Conservation (phyloP, 2,113 vertebrate species). For the Pelecanus crispus region DNA sequence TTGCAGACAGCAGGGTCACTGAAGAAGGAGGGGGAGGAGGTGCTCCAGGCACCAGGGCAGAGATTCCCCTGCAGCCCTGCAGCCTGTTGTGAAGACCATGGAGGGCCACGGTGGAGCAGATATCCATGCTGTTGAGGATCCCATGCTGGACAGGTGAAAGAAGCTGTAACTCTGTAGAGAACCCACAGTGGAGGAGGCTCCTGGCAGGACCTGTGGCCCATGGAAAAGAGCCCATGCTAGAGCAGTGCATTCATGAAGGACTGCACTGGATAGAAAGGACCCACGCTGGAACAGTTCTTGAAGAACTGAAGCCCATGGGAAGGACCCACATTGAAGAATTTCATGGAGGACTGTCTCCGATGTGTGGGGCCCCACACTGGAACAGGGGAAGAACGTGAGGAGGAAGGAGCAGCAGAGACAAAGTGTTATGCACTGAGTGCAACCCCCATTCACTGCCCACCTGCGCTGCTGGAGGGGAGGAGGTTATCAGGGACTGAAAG, state of each 20-base stretch:
- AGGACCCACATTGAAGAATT: not conserved
- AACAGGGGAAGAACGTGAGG: not conserved
- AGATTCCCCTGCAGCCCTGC: too few relatives aligned
- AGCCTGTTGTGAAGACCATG: accelerated
- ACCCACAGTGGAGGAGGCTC: accelerated
- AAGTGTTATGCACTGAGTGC: not conserved
- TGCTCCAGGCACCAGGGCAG: accelerated
- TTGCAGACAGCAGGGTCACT: not conserved
- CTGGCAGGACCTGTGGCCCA: too few relatives aligned
- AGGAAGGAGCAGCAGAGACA: not conserved
- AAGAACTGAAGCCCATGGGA: not conserved
- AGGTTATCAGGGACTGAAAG: too few relatives aligned
- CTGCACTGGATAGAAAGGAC: not conserved
- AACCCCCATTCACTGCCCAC: accelerated
- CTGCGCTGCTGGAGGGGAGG: accelerated
- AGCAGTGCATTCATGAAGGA: accelerated
- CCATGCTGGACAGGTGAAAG: not conserved
- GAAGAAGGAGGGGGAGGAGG: not conserved
- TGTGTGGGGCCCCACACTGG: too few relatives aligned
- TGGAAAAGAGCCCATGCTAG: not conserved
- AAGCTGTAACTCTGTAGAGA: not conserved
- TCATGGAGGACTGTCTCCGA: too few relatives aligned
- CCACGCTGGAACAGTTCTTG: accelerated
- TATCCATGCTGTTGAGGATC: not conserved
- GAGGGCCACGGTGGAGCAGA: not conserved